Base-by-base conservation (phyloP, 2,888 invertebrate species). In the Calameuta idolon region DNA sequence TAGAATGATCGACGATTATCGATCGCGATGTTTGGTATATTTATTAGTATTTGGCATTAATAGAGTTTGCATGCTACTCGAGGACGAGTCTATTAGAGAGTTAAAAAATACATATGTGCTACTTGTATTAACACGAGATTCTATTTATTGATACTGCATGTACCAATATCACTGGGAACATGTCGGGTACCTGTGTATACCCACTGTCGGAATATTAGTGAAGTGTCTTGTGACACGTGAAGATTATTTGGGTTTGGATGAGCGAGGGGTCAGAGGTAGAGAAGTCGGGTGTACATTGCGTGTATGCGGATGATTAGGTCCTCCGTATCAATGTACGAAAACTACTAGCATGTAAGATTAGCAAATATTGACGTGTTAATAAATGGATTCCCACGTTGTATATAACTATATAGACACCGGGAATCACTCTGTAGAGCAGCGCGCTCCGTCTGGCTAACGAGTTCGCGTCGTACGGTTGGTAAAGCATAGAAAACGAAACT, bases 401-500 rank as follows among this genome's bases (percentile, higher is more conserved):
- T 23, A 23, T 23, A 23, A 55, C 15, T 40, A 40, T 5, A 40
- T 40, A 23, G 9, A 55, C 5, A 23, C 55, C 55, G 23, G 55
- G 55, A 55, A 55, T 55, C 55, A 9, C 55, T 55, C 55, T 23
- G 55, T 0, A 23, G 9, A 5, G 40, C 5, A 40, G 5, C 31
- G 3, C 1, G 71, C 31, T 1, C 30, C 71, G 71, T 33, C 71
- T 34, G 33, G 11, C 71, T 31, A 31, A 31, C 71, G 12, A 31
- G 71, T 11, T 31, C 33, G 4, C 12, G 12, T 33, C 0, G 5
- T 33, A 2, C 3, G 71, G 5, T 12, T 31, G 5, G 15, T 9
- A 55, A 55, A 55, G 15, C 71, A 15, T 71, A 71, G 31, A 71
- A 71, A 31, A 31, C 30, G 71, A 71, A 71, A 71, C 71, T 31